Base-by-base conservation (phyloP, 2,797 vertebrate genomes). In the Hipposideros larvatus region DNA sequence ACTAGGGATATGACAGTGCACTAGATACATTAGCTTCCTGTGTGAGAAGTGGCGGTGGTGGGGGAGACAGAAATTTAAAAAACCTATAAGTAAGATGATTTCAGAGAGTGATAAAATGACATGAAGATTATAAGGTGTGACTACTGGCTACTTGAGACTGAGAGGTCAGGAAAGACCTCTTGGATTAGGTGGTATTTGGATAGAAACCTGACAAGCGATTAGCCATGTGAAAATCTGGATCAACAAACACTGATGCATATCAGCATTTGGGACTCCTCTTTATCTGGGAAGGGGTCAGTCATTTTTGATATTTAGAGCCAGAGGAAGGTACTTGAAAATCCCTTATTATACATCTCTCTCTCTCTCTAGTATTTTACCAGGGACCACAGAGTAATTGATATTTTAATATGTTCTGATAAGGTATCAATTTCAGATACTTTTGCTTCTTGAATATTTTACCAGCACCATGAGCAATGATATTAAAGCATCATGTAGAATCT, bases 371-470 rank as follows among this genome's bases (percentile, higher is more conserved):
- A 74, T 68, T 90, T 91, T 75, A 43, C 57, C 41, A 9, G 43
- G 14, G 8, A 83, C 15, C 26, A 89, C 34, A 48, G 31, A 73
- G 18, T 77, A 55, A 82, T 61, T 48, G 71, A 57, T 87, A 79
- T 79, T 75, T 90, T 74, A 79, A 75, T 57, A 34, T 26, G 53
- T 74, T 46, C n/a, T 73, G 34, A 61, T 87, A 68, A 87, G 34
- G 16, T 1, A 11, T 46, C 28, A 73, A 1, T 65, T 96, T 92
- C 65, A 94, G 28, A 87, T 78, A 73, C 37, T n/a, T 90, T 87
- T 91, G 61, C 48, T 92, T 80, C 53, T 90, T 83, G 18, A 84
- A 55, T 68, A 63, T 79, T 87, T 87, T 79, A 74, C 51, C 57
- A 74, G 48, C 11, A 70, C n/a, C 57, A 61, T 28, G 41, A 51